These are phyloP conservation scores for Dicyrtoma fusca DNA, from an alignment of 2,888 invertebrate genomes.

Conservation along the genomic window DNA sequence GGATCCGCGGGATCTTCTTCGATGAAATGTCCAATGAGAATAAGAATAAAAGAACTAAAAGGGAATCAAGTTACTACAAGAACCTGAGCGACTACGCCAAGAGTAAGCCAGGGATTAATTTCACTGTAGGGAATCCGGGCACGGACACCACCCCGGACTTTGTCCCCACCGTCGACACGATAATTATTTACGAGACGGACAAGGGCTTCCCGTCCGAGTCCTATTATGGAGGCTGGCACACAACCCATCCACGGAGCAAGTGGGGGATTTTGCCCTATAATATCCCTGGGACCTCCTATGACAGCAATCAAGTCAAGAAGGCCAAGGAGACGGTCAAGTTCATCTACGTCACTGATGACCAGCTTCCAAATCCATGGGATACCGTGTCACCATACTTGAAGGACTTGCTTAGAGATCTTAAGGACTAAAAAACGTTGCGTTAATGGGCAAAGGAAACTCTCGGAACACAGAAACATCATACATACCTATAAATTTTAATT, in stretches of 20 bases:
- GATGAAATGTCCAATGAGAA: conserved; percentile 50
- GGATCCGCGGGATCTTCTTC: conserved; percentile 49
- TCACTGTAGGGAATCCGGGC: conserved; percentile 53
- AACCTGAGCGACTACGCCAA: conserved; percentile 38
- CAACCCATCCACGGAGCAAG: conserved; percentile 32
- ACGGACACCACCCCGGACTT: conserved; percentile 37
- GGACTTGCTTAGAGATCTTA: no score
- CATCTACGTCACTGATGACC: conserved; percentile 50
- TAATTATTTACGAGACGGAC: conserved; percentile 46
- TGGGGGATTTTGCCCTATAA: conserved; percentile 50
- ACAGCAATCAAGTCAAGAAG: conserved; percentile 15
- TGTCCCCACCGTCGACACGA: conserved; percentile 47
- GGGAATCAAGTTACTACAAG: conserved; percentile 37
- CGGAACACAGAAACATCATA: no score
- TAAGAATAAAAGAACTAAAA: no score
- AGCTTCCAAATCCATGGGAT: conserved; percentile 50
- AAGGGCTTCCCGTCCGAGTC: conserved; percentile 37
- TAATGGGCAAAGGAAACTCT: no score
- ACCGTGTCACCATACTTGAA: conserved; percentile 42
- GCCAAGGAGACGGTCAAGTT: conserved; percentile 44
- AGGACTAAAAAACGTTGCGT: no score
- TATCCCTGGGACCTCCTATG: conserved; percentile 18
- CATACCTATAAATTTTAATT: no score
- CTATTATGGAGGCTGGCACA: conserved; percentile 33
- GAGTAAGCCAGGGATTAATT: conserved; percentile 32